phyloP scores from a whole-genome alignment of 2,797 vertebrate genomes.

The Cossypha dichroa region DNA sequence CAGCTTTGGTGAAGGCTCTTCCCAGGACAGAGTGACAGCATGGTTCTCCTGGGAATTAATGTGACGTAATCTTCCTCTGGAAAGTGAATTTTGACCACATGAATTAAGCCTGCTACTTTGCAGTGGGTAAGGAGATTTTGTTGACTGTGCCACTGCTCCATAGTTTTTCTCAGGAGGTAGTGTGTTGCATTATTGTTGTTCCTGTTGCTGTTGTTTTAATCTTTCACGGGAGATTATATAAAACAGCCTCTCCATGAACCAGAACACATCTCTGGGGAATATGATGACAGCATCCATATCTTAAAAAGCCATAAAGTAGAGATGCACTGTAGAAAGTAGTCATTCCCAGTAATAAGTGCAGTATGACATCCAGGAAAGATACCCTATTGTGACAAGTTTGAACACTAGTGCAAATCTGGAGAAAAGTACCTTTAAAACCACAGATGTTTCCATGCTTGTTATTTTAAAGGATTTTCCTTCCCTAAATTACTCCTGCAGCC shows the following conservation, averaged over 20 bases:
- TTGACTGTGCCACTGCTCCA: neutral
- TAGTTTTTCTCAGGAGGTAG: conserved; percentile 2
- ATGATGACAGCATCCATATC: conserved; percentile 45
- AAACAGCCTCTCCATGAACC: conserved; percentile 47
- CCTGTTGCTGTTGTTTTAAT: conserved; percentile 39
- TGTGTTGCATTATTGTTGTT: conserved; percentile 10
- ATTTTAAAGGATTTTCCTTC: neutral
- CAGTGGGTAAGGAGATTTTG: neutral
- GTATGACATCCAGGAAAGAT: neutral
- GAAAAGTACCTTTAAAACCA: neutral
- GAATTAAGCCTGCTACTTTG: neutral
- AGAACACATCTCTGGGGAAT: conserved; percentile 47
- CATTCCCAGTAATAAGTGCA: conserved; percentile 11
- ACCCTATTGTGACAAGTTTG: conserved; percentile 9
- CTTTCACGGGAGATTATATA: conserved; percentile 43
- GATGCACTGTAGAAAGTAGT: neutral
- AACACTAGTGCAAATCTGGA: neutral
- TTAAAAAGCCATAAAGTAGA: conserved; percentile 51
- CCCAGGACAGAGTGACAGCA: neutral
- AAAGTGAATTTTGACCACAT: rapidly evolving
- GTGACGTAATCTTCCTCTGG: neutral
- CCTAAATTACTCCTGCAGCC: neutral
- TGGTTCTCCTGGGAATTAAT: neutral
- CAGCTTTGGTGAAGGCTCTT: neutral
- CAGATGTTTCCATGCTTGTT: neutral